Evolutionary conservation across 2,888 invertebrate genomes (phyloP).

Genomic region (Scrobipalpa costella): DNA sequence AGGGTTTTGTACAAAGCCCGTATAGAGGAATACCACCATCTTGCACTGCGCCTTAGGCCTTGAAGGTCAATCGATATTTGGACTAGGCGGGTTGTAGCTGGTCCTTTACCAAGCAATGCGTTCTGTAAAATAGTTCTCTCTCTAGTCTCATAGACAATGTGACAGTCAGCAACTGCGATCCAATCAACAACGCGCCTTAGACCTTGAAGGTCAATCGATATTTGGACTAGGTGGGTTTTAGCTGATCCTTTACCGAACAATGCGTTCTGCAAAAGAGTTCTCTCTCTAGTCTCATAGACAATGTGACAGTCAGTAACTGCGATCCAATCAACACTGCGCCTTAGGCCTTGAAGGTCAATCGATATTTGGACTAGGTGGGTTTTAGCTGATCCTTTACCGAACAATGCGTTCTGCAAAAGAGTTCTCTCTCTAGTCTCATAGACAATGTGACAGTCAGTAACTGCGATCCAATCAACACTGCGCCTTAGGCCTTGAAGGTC

Average conservation of each 20-base stretch:
- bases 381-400: neutral
- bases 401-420: too few relatives aligned
- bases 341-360: conserved; percentile 4
- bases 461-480: neutral
- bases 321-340: neutral
- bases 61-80: conserved; percentile 8
- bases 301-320: too few relatives aligned
- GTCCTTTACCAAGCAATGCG: neutral
- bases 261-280: too few relatives aligned
- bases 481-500: conserved; percentile 1
- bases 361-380: neutral
- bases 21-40: too few relatives aligned
- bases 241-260: neutral
- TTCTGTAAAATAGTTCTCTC: too few relatives aligned
- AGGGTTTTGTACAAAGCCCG: too few relatives aligned
- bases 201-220: conserved; percentile 9
- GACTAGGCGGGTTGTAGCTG: neutral
- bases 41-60: neutral
- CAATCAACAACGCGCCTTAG: neutral
- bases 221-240: neutral
- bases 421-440: too few relatives aligned
- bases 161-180: too few relatives aligned
- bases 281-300: too few relatives aligned
- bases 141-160: too few relatives aligned
- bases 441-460: too few relatives aligned